phyloP scores from a whole-genome alignment of 2,797 vertebrate species.

The Paguma larvata region DNA sequence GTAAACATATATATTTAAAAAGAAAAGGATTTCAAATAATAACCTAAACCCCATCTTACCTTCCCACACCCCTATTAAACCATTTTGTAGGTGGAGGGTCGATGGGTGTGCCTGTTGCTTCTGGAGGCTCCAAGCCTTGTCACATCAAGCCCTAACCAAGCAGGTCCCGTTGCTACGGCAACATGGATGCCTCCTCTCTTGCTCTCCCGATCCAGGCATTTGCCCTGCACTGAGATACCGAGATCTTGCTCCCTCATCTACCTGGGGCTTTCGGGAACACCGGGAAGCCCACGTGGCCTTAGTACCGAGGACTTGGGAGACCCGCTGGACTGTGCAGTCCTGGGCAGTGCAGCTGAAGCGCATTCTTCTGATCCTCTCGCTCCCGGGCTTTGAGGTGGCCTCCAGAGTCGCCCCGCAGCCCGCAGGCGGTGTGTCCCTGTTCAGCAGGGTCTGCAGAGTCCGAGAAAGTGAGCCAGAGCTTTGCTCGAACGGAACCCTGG shows the following conservation, averaged over 20 bases:
- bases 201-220: background rate
- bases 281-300: background rate
- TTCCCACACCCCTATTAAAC: no score
- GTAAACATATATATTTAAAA: no score
- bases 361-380: background rate
- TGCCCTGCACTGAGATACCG: background rate
- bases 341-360: background rate
- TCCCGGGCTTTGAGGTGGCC: background rate
- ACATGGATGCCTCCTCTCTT: background rate
- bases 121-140: background rate
- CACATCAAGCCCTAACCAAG: background rate
- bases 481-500: background rate
- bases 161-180: background rate
- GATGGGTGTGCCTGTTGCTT: background rate
- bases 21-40: no score
- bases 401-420: background rate
- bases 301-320: background rate
- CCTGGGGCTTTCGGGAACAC: background rate
- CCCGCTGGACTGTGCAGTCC: background rate
- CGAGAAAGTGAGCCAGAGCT: background rate
- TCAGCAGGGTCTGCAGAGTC: background rate
- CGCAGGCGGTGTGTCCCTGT: background rate
- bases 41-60: no score
- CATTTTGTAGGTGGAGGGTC: background rate
- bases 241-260: background rate